These are phyloP conservation scores for Drosophila aff. DNA, from an alignment of 1,140 invertebrate species.

Conservation along the genomic window DNA sequence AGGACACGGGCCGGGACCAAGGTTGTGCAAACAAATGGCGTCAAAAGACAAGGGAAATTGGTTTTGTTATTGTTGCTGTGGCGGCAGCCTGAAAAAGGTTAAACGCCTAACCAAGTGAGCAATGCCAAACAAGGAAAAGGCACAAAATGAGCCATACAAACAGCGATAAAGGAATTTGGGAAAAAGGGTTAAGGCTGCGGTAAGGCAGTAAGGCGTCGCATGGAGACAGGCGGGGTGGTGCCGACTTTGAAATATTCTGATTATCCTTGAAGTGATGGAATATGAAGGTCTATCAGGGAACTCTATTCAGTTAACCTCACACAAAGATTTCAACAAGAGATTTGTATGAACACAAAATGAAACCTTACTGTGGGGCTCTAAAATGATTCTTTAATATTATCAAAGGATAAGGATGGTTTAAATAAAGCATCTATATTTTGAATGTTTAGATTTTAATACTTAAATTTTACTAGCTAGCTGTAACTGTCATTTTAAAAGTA, in stretches of 20 bases:
- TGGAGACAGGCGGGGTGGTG: background rate
- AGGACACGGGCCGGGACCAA: conserved; percentile 40
- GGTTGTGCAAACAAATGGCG: conserved; percentile 77
- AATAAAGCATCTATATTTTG: background rate
- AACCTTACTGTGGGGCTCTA: background rate
- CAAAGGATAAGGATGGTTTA: background rate
- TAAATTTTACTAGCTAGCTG: background rate
- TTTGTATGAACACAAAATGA: background rate
- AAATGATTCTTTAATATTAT: background rate
- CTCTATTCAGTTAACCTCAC: conserved; percentile 2
- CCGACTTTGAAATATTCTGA: conserved; percentile 32
- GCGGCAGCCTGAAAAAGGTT: conserved; percentile 68
- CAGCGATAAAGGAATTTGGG: conserved; percentile 43
- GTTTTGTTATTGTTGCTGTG: conserved; percentile 47
- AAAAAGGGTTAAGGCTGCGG: conserved; percentile 24
- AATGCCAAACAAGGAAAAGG: conserved; percentile 74
- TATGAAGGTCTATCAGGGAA: conserved; percentile 41
- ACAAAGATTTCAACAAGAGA: conserved; percentile 9
- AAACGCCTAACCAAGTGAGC: conserved; percentile 77
- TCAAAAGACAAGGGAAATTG: conserved; percentile 74
- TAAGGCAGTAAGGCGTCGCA: background rate
- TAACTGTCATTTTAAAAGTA: background rate
- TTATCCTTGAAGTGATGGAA: conserved; percentile 35
- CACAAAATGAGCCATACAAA: conserved; percentile 70
- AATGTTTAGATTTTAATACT: background rate